phyloP scores from a whole-genome alignment of 2,888 invertebrate genomes.

The Sesia bembeciformis region DNA sequence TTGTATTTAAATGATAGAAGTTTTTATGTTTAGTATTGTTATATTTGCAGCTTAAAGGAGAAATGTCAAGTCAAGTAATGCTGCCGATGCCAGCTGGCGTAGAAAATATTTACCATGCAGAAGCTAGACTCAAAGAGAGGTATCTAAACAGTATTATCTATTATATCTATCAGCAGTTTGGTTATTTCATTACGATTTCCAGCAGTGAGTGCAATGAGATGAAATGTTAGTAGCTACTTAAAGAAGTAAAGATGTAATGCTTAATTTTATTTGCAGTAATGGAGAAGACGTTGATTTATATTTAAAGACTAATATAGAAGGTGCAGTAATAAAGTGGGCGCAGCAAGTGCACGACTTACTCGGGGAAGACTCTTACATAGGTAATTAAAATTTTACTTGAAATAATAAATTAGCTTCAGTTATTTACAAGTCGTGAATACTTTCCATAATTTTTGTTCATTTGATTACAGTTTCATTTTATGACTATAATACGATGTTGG shows the following conservation, averaged over 20 bases:
- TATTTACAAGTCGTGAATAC: too few species aligned
- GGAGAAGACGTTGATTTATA: constrained; percentile 77
- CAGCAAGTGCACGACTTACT: constrained; percentile 85
- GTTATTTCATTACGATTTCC: too few species aligned
- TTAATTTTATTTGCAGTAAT: constrained; percentile 36
- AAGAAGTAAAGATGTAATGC: too few species aligned
- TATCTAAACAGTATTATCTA: constrained; percentile 10
- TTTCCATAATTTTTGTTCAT: too few species aligned
- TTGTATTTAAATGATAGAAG: too few species aligned
- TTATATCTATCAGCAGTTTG: too few species aligned
- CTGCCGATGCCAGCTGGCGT: constrained; percentile 89
- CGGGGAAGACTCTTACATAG: constrained; percentile 80
- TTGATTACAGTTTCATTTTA: background rate
- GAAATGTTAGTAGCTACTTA: too few species aligned
- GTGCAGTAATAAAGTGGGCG: constrained; percentile 90
- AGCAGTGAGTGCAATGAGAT: too few species aligned
- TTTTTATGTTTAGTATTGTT: background rate
- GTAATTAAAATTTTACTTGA: constrained; percentile 17
- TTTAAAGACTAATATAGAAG: constrained; percentile 88
- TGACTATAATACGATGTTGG: too few species aligned
- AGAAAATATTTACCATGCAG: constrained; percentile 78
- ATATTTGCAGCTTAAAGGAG: constrained; percentile 78
- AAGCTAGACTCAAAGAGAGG: constrained; percentile 61
- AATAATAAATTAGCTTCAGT: too few species aligned
- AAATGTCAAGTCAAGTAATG: constrained; percentile 88